These are phyloP conservation scores for Eugnorisma glareosa DNA, from an alignment of 2,888 invertebrate genomes.

Conservation along the genomic window DNA sequence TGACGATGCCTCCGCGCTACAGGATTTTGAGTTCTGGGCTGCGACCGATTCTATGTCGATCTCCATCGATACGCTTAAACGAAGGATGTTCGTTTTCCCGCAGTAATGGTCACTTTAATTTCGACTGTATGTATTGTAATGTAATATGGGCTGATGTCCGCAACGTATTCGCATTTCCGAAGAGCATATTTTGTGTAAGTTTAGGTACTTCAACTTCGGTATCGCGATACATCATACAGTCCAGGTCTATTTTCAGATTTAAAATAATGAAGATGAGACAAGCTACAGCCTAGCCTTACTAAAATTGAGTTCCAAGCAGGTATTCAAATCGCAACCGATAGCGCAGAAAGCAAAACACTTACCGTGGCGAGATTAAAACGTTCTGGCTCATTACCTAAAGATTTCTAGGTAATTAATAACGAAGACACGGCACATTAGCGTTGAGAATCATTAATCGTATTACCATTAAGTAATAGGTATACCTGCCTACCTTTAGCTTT, in stretches of 20 bases:
- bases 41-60: not conserved
- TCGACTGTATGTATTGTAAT: not conserved
- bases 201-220: not conserved
- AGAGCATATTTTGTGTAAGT: not conserved
- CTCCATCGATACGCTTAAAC: not conserved
- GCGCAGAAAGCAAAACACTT: conserved; percentile 15
- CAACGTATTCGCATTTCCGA: not conserved
- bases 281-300: not conserved
- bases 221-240: not conserved
- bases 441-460: conserved; percentile 38
- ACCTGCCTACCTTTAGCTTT: not conserved
- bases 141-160: not conserved
- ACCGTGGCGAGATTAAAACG: conserved; percentile 39
- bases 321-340: conserved; percentile 2
- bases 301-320: not conserved
- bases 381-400: conserved; percentile 57
- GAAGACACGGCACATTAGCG: conserved; percentile 36
- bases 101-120: not conserved
- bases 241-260: not conserved
- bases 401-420: conserved; percentile 57
- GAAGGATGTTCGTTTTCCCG: not conserved
- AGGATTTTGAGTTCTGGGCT: not conserved
- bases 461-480: conserved; percentile 12
- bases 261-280: not conserved
- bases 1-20: not conserved